Evolutionary conservation across 2,888 invertebrate genomes (phyloP).

Genomic region (Drosophila borborema): DNA sequence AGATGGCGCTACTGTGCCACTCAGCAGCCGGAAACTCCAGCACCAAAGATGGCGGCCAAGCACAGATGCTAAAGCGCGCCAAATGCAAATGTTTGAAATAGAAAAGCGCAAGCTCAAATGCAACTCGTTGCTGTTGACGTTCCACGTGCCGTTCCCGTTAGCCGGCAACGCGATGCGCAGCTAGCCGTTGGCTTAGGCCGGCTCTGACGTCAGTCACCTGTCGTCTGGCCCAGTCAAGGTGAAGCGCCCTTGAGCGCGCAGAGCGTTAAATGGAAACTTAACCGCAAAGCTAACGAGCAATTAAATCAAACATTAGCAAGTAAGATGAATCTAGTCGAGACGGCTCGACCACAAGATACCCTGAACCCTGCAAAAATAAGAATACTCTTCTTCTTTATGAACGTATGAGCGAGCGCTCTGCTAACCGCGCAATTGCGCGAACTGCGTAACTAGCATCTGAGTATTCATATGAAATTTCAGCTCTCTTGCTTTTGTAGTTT

Average conservation of each 20-base stretch:
- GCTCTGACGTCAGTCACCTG: slow-evolving; percentile 28
- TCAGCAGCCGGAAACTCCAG: slow-evolving; percentile 15
- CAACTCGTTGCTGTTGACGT: slow-evolving; percentile 9
- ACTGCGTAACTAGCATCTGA: too few relatives aligned
- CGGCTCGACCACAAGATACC: too few relatives aligned
- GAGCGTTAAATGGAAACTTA: too few relatives aligned
- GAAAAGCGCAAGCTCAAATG: slow-evolving; percentile 12
- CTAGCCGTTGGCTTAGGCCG: background rate
- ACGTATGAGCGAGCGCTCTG: too few relatives aligned
- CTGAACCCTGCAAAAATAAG: too few relatives aligned
- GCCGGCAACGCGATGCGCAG: slow-evolving; percentile 11
- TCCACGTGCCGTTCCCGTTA: background rate
- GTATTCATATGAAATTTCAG: too few relatives aligned
- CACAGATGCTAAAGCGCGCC: slow-evolving; percentile 32
- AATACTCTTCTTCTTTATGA: too few relatives aligned
- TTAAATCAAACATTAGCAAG: background rate
- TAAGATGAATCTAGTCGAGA: too few relatives aligned
- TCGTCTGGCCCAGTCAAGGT: slow-evolving; percentile 14
- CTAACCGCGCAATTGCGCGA: too few relatives aligned
- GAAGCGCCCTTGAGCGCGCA: slow-evolving; percentile 9
- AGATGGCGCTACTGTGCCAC: slow-evolving; percentile 44
- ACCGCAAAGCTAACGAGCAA: background rate
- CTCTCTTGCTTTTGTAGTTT: too few relatives aligned
- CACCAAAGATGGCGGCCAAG: slow-evolving; percentile 30
- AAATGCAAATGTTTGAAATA: background rate